Percentiles rank a stretch among this genome's conserved stretches.
These are phyloP conservation scores for Athalia circularis DNA, from an alignment of 2,888 invertebrate genomes.

Conservation along the genomic window DNA sequence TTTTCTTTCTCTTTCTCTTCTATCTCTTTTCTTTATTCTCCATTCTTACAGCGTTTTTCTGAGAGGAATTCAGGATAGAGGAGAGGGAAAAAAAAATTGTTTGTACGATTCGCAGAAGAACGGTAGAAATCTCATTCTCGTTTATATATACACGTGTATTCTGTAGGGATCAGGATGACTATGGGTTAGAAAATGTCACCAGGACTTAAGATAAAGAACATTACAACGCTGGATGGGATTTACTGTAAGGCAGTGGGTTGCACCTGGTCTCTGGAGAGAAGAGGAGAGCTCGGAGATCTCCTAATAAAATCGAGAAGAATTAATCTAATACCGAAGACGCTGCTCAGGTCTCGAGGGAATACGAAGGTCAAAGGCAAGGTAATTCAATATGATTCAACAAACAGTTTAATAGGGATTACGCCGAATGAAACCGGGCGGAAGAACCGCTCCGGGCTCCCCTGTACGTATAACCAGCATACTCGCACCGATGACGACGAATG, in stretches of 20 bases:
- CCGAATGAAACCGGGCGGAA: conserved; percentile 39
- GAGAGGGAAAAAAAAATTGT: conserved; percentile 28
- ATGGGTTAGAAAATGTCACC: conserved; percentile 22
- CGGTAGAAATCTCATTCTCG: no score
- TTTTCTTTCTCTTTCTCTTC: conserved; percentile 4
- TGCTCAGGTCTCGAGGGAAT: conserved; percentile 55
- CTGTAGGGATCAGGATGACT: not conserved
- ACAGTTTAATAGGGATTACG: conserved; percentile 63
- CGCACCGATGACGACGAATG: not conserved
- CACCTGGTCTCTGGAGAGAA: conserved; percentile 30
- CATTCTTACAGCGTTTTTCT: not conserved
- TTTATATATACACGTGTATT: not conserved
- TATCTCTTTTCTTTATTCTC: not conserved
- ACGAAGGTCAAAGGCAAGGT: conserved; percentile 63
- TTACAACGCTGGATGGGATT: not conserved
- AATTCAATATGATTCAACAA: conserved; percentile 69
- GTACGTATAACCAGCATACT: conserved; percentile 29
- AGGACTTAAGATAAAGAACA: not conserved
- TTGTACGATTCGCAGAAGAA: conserved; percentile 27
- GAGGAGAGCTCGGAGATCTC: conserved; percentile 53
- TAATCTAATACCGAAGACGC: conserved; percentile 66
- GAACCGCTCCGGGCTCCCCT: conserved; percentile 37
- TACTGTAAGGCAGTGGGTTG: not conserved
- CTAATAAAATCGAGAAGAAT: conserved; percentile 68
- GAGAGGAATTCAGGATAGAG: conserved; percentile 4